Percentiles rank a stretch among this genome's conserved stretches.
Evolutionary conservation across 2,113 vertebrate species (phyloP).

Genomic region (Stegastes partitus): DNA sequence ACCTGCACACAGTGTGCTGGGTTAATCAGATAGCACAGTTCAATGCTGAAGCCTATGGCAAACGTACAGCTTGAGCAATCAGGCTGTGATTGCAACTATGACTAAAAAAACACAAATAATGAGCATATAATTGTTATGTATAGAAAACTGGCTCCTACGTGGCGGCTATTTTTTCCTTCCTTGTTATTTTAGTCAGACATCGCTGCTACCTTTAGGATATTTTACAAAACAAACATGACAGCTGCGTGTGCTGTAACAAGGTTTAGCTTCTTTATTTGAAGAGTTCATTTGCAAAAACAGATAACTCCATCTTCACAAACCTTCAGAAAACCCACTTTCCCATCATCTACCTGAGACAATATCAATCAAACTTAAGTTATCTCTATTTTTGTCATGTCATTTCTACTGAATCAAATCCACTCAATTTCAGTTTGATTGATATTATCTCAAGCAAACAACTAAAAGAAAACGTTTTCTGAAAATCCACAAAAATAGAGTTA

Average conservation of each 20-base stretch:
- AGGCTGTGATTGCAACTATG: slow-evolving; percentile 46
- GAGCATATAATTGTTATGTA: slow-evolving; percentile 36
- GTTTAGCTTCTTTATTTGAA: slow-evolving; percentile 1
- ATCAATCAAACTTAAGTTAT: too few species aligned
- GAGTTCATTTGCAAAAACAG: too few species aligned
- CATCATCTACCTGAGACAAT: too few species aligned
- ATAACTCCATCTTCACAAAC: too few species aligned
- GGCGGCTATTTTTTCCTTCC: background rate
- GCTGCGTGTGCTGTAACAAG: background rate
- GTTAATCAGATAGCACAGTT: slow-evolving; percentile 47
- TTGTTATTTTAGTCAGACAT: background rate
- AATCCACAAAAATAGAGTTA: too few species aligned
- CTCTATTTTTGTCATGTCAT: too few species aligned
- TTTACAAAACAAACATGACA: slow-evolving; percentile 18
- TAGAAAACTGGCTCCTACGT: slow-evolving; percentile 7
- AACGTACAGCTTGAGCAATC: slow-evolving; percentile 34
- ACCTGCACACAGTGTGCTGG: background rate
- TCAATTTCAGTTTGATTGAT: too few species aligned
- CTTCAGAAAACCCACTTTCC: too few species aligned
- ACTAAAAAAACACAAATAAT: slow-evolving; percentile 49
- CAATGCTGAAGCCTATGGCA: slow-evolving; percentile 17
- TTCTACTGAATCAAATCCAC: too few species aligned
- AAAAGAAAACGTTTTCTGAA: too few species aligned
- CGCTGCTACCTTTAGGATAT: background rate
- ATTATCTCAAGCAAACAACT: too few species aligned